These are phyloP conservation scores for Tipula helvola DNA, from an alignment of 2,888 invertebrate genomes.

Conservation along the genomic window DNA sequence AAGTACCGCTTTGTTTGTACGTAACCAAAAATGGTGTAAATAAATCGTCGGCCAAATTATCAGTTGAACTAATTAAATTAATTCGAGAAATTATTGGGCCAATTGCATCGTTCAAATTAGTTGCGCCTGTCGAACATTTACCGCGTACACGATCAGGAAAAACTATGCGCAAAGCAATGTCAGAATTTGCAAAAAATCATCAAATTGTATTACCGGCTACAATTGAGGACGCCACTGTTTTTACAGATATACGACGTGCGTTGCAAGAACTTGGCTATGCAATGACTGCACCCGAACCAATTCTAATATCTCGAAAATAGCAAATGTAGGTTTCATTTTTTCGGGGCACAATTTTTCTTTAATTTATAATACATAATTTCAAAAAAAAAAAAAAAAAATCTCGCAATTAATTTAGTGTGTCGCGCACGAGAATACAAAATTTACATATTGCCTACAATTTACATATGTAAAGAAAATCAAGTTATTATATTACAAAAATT, in stretches of 20 bases:
- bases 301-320: conserved; percentile 19
- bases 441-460: too few species aligned
- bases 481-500: not conserved
- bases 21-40: conserved; percentile 46
- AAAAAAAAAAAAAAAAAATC: too few species aligned
- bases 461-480: too few species aligned
- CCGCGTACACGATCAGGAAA: conserved; percentile 78
- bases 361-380: too few species aligned
- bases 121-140: conserved; percentile 63
- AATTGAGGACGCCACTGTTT: conserved; percentile 77
- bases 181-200: conserved; percentile 72
- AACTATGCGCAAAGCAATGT: conserved; percentile 65
- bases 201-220: conserved; percentile 69
- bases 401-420: too few species aligned
- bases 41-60: conserved; percentile 25
- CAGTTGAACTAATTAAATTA: conserved; percentile 31
- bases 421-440: too few species aligned
- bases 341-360: not conserved
- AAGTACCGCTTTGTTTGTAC: conserved; percentile 78
- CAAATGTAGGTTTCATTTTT: not conserved
- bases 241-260: conserved; percentile 60
- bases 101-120: conserved; percentile 76
- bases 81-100: conserved; percentile 43
- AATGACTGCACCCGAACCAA: conserved; percentile 53
- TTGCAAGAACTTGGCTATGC: conserved; percentile 67